Conservation (phyloP, 2,113 vertebrate genomes). For the Hippocampus abdominalis region DNA sequence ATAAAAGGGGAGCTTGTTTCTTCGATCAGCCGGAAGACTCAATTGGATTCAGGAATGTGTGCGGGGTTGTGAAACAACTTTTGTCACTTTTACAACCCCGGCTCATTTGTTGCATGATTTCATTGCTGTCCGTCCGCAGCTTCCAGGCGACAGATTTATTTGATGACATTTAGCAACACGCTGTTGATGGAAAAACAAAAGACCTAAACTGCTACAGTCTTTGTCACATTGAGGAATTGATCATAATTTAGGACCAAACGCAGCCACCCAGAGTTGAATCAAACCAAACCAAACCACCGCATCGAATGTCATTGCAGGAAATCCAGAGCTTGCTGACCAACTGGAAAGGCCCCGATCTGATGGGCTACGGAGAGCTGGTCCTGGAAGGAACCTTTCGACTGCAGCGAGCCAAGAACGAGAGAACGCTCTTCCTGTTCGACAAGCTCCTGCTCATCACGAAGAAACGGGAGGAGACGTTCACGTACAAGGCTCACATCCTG, state of each 20-base stretch:
- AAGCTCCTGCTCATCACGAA: conserved; percentile 94
- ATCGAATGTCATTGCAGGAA: conserved; percentile 72
- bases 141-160: too few relatives aligned
- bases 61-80: too few relatives aligned
- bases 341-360: conserved; percentile 97
- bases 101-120: background rate
- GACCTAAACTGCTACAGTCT: too few relatives aligned
- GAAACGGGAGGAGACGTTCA: conserved; percentile 91
- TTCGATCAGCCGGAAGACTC: conserved; percentile 50
- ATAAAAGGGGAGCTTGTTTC: conserved; percentile 57
- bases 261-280: too few relatives aligned
- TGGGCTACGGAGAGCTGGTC: conserved; percentile 92
- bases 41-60: conserved; percentile 52
- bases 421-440: conserved; percentile 94
- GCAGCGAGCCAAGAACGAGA: conserved; percentile 94
- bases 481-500: conserved; percentile 95
- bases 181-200: too few relatives aligned
- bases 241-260: too few relatives aligned
- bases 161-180: too few relatives aligned
- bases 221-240: too few relatives aligned
- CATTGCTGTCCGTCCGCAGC: too few relatives aligned
- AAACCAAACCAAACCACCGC: background rate
- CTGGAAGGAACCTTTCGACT: conserved; percentile 95
- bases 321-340: conserved; percentile 96
- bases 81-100: too few relatives aligned